phyloP scores from a whole-genome alignment of 2,113 vertebrate genomes.

The Patagioenas fasciata region DNA sequence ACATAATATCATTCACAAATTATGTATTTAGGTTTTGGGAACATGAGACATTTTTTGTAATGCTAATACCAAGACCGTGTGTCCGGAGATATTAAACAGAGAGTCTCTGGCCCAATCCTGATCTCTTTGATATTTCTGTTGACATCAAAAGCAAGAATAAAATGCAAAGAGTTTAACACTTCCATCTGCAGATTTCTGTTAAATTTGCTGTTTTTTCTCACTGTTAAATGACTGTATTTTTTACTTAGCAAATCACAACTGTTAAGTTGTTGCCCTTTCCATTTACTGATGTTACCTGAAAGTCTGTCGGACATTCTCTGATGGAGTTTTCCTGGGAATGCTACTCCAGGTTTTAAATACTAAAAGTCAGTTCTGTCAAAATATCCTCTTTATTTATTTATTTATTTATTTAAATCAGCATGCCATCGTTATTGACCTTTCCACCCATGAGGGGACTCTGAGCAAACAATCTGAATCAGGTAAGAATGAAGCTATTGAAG shows the following conservation, averaged over 20 bases:
- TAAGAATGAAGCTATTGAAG: background rate
- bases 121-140: background rate
- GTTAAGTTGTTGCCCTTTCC: slow-evolving; percentile 44
- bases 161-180: background rate
- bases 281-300: background rate
- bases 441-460: background rate
- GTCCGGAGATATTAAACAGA: slow-evolving; percentile 40
- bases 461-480: background rate
- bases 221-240: background rate
- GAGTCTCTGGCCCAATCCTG: slow-evolving; percentile 18
- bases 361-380: background rate
- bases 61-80: slow-evolving; percentile 57
- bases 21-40: slow-evolving; percentile 74
- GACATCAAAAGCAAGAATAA: background rate
- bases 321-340: background rate
- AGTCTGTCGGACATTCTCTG: background rate
- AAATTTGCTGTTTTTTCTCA: slow-evolving; percentile 34
- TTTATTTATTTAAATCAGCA: background rate
- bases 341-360: background rate
- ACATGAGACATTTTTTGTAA: slow-evolving; percentile 61
- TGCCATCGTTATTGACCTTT: slow-evolving; percentile 12
- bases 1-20: slow-evolving; percentile 74
- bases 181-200: slow-evolving; percentile 37
- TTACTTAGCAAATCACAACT: background rate
- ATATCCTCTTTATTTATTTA: too few species aligned